phyloP scores from a whole-genome alignment of 2,113 vertebrate genomes.

The Bombycilla garrulus region DNA sequence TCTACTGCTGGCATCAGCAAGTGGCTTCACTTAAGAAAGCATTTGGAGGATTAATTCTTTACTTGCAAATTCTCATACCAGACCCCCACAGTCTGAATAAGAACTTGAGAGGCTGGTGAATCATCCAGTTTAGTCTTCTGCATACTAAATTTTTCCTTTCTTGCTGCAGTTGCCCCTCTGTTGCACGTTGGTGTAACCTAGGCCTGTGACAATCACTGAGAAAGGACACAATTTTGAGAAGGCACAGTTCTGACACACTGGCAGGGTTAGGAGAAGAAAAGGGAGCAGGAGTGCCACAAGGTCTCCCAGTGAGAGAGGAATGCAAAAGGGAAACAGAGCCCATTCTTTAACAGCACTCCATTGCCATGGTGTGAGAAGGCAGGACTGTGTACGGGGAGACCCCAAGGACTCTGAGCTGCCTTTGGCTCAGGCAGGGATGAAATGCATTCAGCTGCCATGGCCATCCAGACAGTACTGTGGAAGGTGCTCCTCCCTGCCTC shows the following conservation, averaged over 20 bases:
- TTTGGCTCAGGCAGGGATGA: neutral
- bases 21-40: neutral
- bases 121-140: neutral
- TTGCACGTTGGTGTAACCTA: neutral
- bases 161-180: neutral
- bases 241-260: neutral
- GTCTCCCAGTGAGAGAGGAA: neutral
- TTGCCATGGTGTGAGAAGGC: neutral
- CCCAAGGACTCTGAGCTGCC: neutral
- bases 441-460: fast-evolving
- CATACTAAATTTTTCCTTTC: neutral
- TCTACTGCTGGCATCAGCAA: neutral
- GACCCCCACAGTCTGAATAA: neutral
- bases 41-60: neutral
- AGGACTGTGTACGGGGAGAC: fast-evolving
- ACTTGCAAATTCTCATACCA: neutral
- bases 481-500: neutral
- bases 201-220: neutral
- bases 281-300: neutral
- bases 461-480: neutral
- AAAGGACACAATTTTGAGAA: neutral
- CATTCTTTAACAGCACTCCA: neutral
- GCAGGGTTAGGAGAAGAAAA: neutral
- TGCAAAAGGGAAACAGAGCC: neutral
- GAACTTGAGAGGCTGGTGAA: neutral